Base-by-base conservation (phyloP, 2,888 invertebrate genomes). In the Sicus ferrugineus region DNA sequence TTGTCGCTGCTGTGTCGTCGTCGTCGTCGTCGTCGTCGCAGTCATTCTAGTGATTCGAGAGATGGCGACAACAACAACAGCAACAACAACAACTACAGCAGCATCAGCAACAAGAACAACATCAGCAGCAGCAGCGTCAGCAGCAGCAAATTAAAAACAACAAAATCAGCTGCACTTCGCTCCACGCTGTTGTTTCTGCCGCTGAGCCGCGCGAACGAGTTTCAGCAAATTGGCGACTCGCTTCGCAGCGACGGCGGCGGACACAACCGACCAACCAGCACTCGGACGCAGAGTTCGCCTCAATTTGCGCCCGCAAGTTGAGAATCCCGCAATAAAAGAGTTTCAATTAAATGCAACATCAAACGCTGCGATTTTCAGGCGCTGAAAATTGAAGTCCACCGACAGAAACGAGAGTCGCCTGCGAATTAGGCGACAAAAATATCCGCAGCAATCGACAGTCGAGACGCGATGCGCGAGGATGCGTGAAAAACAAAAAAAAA, bases 1-100 rank as follows among this genome's bases (percentile, higher is more conserved):
- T 11, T 26, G 62, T 21, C 62, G 62, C 62, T 48, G 26, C 54
- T 38, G 3, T 38, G 65, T 54, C 64, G 50, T n/a, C 64, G 26
- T 63, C 19, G 72, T 59, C 56, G 69, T 70, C 66, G 73, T 64
- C 72, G 76, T 70, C 72, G 71, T 61, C 52, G 66, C 31, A 30
- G 46, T 73, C 67, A 42, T 64, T 73, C 23, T 4, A 61, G 38
- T 21, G 38, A 21, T 61, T 81, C 80, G 80, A 78, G 71, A 68
- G 74, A 48, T 50, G 64, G 70, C 73, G 75, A 70, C 62, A 59
- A 67, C 52, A 69, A 63, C 30, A 68, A 66, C 59, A 67, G 66
- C 28, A 70, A 50, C 50, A 28, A 61, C 59, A 68, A 26, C 52
- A 66, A 63, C 46, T 26, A n/a, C 21, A 31, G 48, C 46, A 46